phyloP scores from a whole-genome alignment of 2,797 vertebrate species.

The Hyperoplus lanceolatus region DNA sequence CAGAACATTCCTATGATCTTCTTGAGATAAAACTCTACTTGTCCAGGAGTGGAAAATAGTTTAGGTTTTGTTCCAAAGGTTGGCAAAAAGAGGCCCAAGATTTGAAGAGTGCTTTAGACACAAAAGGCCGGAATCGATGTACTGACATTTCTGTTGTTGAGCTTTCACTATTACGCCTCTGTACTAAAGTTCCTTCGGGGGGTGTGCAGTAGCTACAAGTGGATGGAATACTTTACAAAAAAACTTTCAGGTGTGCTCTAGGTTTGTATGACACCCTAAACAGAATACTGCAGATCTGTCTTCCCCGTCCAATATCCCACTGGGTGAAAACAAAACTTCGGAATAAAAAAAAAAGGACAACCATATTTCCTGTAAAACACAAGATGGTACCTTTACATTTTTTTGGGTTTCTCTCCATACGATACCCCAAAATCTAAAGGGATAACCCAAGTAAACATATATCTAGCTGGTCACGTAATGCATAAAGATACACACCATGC shows the following conservation, averaged over 20 bases:
- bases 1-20: conserved; percentile 11
- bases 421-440: neutral
- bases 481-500: neutral
- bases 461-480: neutral
- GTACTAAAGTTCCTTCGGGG: conserved; percentile 38
- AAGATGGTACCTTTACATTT: neutral
- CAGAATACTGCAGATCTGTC: neutral
- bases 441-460: neutral
- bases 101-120: conserved; percentile 42
- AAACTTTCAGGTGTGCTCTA: conserved; percentile 23
- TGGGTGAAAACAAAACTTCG: neutral
- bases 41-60: conserved; percentile 38
- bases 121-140: conserved; percentile 42
- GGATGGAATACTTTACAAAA: conserved; percentile 26
- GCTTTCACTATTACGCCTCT: conserved; percentile 21
- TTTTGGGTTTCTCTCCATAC: neutral
- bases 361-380: neutral
- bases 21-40: neutral
- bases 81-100: conserved; percentile 26
- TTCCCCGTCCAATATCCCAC: neutral
- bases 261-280: neutral
- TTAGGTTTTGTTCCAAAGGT: conserved; percentile 22
- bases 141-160: conserved; percentile 49
- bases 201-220: conserved; percentile 34
- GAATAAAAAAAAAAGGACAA: neutral